Evolutionary conservation across 2,797 vertebrate genomes (phyloP), one percentile per base, ranked within the genome.

Genomic region (Distichodus sexfasciatus): DNA sequence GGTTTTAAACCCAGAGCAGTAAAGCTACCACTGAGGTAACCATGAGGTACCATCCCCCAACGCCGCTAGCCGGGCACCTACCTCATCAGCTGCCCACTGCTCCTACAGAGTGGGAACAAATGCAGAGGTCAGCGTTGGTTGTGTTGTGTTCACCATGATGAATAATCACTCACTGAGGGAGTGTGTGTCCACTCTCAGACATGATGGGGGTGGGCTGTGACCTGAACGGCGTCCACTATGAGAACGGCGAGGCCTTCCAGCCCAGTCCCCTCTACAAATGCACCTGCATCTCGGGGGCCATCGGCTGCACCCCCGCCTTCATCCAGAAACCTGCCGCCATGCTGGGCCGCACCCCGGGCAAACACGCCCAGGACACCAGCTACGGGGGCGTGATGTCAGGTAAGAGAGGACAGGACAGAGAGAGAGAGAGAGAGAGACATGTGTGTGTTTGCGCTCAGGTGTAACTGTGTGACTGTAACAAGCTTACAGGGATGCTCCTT

Each of bases 121-220:
- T n/a, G n/a, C n/a, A n/a, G n/a, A n/a, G n/a, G n/a, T n/a, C n/a
- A n/a, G n/a, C n/a, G n/a, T n/a, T n/a, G n/a, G n/a, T n/a, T n/a
- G n/a, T n/a, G n/a, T n/a, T n/a, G n/a, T n/a, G n/a, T n/a, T n/a
- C n/a, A n/a, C n/a, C n/a, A n/a, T n/a, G n/a, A n/a, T n/a, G n/a
- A n/a, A n/a, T n/a, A n/a, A n/a, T n/a, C n/a, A n/a, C n/a, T n/a
- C n/a, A n/a, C n/a, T n/a, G n/a, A n/a, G n/a, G n/a, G n/a, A n/a
- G n/a, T n/a, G n/a, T n/a, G n/a, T n/a, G n/a, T n/a, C n/a, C n/a
- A n/a, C n/a, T n/a, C n/a, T n/a, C 85, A 99, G 97, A 97, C 82
- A 85, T 97, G 82, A 80, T 95, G 86, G 96, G 92, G 9, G 93
- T 98, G 73, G 97, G 96, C 73, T 99, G 97, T 67, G 95, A 97